Base-by-base conservation (phyloP, 2,797 vertebrate genomes). In the Alfaro cultratus region DNA sequence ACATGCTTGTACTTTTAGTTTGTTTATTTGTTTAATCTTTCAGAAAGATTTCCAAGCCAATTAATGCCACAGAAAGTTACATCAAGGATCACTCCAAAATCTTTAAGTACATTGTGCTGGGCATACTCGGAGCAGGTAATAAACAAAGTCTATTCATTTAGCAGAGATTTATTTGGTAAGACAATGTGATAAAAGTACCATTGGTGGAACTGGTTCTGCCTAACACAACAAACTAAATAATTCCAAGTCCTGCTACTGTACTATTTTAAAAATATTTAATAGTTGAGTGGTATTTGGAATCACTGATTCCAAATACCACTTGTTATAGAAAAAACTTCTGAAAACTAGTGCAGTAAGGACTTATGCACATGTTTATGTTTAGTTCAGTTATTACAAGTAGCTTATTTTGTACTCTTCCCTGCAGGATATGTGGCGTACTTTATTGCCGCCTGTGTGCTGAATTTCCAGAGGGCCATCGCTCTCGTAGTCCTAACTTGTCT, bases 391-490 rank as follows among this genome's bases (percentile, higher is more conserved):
- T 45, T 15, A 45, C 15, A 8, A 68, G 41, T 26, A 16, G 4
- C 11, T 29, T 6, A 26, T 31, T n/a, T 16, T 71, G 11, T 68
- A 41, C 84, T 36, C 21, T 79, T 11, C 62, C 68, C 73, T 73
- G 26, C 86, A 99, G 98, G 96, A 23, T 99, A 96, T 79, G 73
- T 96, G 64, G 96, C 95, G 10, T 99, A 96, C 90, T 96, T 99
- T 84, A 94, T 98, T 70, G 87, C 89, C 0, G 98, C 98, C 75
- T 99, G 98, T 82, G 95, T 96, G 51, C 84, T 99, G 92, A 82
- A 97, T 88, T 96, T 99, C 89, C 90, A 96, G 74, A 96, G 97
- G 82, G 97, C 99, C 64, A 88, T 95, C 18, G 96, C 96, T 15
- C 94, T 99, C 82, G 93, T 99, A 0, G 84, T 98, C 77, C 93